Evolutionary conservation across 2,113 vertebrate species (phyloP).

Genomic region (Labeo rohita): DNA sequence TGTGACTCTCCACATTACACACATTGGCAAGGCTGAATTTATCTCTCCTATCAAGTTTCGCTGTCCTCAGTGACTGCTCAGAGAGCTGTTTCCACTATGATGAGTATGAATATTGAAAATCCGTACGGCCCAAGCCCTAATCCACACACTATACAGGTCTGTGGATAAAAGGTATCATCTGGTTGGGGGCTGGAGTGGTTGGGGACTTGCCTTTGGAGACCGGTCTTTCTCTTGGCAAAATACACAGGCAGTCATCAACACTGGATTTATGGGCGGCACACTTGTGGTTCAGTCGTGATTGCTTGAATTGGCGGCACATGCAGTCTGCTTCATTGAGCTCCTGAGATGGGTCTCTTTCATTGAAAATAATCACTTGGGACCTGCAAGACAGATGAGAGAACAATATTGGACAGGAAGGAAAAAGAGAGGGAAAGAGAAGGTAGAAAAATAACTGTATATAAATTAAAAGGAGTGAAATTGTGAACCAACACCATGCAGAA

Average conservation of each 20-base stretch:
- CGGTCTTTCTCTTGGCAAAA: conserved; percentile 64
- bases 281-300: conserved; percentile 72
- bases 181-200: background rate
- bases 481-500: background rate
- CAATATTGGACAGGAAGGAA: background rate
- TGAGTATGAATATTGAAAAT: conserved; percentile 45
- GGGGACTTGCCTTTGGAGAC: conserved; percentile 38
- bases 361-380: conserved; percentile 69
- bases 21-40: conserved; percentile 13
- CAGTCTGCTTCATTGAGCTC: conserved; percentile 58
- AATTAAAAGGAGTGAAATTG: background rate
- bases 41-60: conserved; percentile 3
- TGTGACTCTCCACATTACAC: conserved; percentile 21
- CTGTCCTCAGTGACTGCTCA: conserved; percentile 15
- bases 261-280: conserved; percentile 72
- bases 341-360: conserved; percentile 63
- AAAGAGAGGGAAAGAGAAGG: background rate
- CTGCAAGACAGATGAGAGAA: conserved; percentile 60
- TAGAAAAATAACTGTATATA: background rate
- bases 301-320: conserved; percentile 68
- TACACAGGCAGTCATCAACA: conserved; percentile 70
- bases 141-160: conserved; percentile 24
- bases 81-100: conserved; percentile 34
- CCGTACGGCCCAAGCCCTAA: background rate
- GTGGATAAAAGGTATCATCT: conserved; percentile 37